A percentile compares a stretch with the other conserved stretches of the same genome.
phyloP scores from a whole-genome alignment of 2,888 invertebrate genomes.

The Spialia ferax region DNA sequence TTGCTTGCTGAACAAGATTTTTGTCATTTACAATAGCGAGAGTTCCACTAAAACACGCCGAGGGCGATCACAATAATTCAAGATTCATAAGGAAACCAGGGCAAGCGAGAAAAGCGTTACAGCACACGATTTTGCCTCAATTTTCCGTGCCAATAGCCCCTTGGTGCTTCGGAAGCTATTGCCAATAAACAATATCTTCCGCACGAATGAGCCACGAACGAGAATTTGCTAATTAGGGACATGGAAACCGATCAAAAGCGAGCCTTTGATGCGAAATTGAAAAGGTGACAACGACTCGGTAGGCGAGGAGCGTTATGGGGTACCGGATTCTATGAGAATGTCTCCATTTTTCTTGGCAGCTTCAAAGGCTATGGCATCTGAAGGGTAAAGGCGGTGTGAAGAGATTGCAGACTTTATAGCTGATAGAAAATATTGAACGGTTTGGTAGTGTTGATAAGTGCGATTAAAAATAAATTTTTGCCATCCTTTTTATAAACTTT shows the following conservation, averaged over 20 bases:
- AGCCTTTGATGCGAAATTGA: slow-evolving; percentile 80
- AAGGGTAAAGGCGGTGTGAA: slow-evolving; percentile 19
- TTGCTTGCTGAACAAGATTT: slow-evolving; percentile 24
- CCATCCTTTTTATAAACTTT: too few relatives aligned
- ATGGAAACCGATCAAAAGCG: slow-evolving; percentile 70
- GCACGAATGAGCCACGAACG: slow-evolving; percentile 65
- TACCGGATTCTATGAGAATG: slow-evolving; percentile 19
- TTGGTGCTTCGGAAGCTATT: slow-evolving; percentile 67
- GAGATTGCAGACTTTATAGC: slow-evolving; percentile 21
- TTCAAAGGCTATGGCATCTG: slow-evolving; percentile 29
- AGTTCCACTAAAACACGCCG: slow-evolving; percentile 35
- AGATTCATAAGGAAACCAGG: slow-evolving; percentile 58
- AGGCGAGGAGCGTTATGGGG: slow-evolving; percentile 1
- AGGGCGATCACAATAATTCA: slow-evolving; percentile 49
- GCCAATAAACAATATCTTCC: slow-evolving; percentile 86
- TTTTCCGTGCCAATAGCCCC: slow-evolving; percentile 78
- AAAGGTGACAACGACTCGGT: slow-evolving; percentile 69
- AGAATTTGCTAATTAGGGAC: slow-evolving; percentile 79
- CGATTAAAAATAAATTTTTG: too few relatives aligned
- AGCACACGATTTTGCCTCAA: slow-evolving; percentile 73
- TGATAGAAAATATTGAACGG: slow-evolving; percentile 13
- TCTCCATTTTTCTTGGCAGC: slow-evolving; percentile 35
- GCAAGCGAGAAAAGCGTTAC: slow-evolving; percentile 58
- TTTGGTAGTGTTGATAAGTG: background rate
- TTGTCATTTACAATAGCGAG: slow-evolving; percentile 28